Evolutionary conservation across 2,888 invertebrate species (phyloP).

Genomic region (Coecobrya sp.): DNA sequence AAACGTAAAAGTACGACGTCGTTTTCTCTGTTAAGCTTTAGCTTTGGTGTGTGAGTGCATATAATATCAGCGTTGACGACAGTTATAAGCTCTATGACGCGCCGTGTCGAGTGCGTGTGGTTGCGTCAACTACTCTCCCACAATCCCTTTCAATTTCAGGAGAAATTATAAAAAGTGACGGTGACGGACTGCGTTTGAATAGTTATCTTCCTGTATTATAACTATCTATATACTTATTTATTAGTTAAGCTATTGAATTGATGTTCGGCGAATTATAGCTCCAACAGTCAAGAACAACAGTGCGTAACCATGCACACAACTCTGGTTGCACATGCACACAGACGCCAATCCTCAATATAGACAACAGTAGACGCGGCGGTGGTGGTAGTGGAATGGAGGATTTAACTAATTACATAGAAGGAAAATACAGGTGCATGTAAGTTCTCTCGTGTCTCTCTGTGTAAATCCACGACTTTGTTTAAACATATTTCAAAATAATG

Average conservation of each 20-base stretch:
- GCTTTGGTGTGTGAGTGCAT: slow-evolving; percentile 15
- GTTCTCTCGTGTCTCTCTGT: no score
- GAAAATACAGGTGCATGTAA: no score
- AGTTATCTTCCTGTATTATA: background rate
- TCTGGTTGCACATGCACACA: no score
- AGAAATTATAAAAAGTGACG: slow-evolving; percentile 27
- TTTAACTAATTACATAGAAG: no score
- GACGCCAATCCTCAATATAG: no score
- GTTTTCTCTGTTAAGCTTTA: slow-evolving; percentile 14
- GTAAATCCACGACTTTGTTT: no score
- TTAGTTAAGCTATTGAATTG: slow-evolving; percentile 18
- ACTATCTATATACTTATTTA: no score
- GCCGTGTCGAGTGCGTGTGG: slow-evolving; percentile 37
- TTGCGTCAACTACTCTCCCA: slow-evolving; percentile 36
- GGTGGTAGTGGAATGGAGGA: no score
- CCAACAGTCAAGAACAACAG: background rate
- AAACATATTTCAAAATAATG: no score
- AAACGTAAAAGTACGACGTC: slow-evolving; percentile 14
- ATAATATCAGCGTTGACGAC: background rate
- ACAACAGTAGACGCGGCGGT: no score
- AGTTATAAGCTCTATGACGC: background rate
- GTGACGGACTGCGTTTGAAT: background rate
- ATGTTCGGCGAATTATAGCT: background rate
- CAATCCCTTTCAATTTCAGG: slow-evolving; percentile 43
- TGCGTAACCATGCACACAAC: background rate